These are phyloP conservation scores for Calycopis cecrops DNA, from an alignment of 1,140 invertebrate species.

Conservation along the genomic window DNA sequence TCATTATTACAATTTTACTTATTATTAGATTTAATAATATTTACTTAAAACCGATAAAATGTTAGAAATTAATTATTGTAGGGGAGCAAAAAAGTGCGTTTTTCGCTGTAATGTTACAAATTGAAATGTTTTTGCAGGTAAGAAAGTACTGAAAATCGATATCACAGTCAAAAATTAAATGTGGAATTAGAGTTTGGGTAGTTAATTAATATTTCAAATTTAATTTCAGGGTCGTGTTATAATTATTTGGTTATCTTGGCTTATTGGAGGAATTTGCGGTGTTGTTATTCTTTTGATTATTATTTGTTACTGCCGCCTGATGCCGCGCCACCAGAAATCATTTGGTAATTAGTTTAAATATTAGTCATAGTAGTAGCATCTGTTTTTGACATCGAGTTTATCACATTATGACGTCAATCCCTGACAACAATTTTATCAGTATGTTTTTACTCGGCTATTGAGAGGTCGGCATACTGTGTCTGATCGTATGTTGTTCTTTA, in stretches of 20 bases:
- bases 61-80: constrained; percentile 42
- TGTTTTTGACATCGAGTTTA: too few relatives aligned
- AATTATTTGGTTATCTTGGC: constrained; percentile 75
- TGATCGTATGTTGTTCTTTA: too few relatives aligned
- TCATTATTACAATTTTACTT: too few relatives aligned
- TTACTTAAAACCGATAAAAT: constrained; percentile 45
- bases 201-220: constrained; percentile 28
- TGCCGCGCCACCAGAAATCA: constrained; percentile 74
- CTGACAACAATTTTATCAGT: too few relatives aligned
- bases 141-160: constrained; percentile 38
- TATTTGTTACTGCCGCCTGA: constrained; percentile 74
- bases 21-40: too few relatives aligned
- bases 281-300: constrained; percentile 71
- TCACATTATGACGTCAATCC: too few relatives aligned
- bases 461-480: too few relatives aligned
- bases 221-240: constrained; percentile 67
- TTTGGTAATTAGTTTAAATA: constrained; percentile 43
- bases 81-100: constrained; percentile 54
- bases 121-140: constrained; percentile 73
- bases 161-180: constrained; percentile 17
- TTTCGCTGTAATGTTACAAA: constrained; percentile 53
- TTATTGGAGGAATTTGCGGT: constrained; percentile 69
- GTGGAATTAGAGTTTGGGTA: constrained; percentile 11
- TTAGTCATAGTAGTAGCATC: too few relatives aligned
- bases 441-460: too few relatives aligned